These are phyloP conservation scores for Ciconia maguari DNA, from an alignment of 2,113 vertebrate genomes.

Conservation along the genomic window DNA sequence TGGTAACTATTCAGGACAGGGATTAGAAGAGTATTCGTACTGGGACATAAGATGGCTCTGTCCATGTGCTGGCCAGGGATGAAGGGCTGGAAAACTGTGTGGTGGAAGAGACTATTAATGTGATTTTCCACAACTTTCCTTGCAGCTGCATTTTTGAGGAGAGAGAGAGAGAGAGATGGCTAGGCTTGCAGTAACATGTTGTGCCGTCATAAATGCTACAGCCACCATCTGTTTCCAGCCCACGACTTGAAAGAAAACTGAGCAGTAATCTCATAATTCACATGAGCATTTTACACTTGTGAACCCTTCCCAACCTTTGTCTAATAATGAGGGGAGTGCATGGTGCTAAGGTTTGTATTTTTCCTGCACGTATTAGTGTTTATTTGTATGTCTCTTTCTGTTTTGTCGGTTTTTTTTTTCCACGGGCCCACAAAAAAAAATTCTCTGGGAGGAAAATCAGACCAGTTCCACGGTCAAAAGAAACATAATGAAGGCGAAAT, in stretches of 20 bases:
- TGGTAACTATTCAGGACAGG: constrained; percentile 15
- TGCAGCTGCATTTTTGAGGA: constrained; percentile 60
- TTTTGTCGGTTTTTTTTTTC: not conserved
- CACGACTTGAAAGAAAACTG: constrained; percentile 68
- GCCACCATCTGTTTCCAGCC: constrained; percentile 64
- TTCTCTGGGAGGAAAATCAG: constrained; percentile 17
- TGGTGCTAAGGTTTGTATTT: constrained; percentile 63
- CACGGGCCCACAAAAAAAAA: not conserved
- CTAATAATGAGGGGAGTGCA: constrained; percentile 33
- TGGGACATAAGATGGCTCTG: constrained; percentile 46
- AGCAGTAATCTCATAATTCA: constrained; percentile 68
- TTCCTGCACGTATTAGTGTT: constrained; percentile 37
- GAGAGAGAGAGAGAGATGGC: constrained; percentile 12
- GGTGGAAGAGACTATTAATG: constrained; percentile 59
- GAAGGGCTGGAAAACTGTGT: constrained; percentile 53
- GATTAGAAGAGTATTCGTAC: constrained; percentile 32
- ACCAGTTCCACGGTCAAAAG: not conserved
- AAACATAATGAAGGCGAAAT: constrained; percentile 1
- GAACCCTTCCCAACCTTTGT: constrained; percentile 60
- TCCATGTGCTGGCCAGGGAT: constrained; percentile 49
- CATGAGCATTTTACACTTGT: constrained; percentile 33
- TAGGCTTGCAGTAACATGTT: constrained; percentile 69
- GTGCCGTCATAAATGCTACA: constrained; percentile 51
- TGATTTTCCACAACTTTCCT: constrained; percentile 68
- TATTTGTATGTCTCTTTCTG: constrained; percentile 57